Percentiles rank a stretch among this genome's conserved stretches.
These are phyloP conservation scores for Erebia epiphron DNA, from an alignment of 2,888 invertebrate genomes.

Conservation along the genomic window DNA sequence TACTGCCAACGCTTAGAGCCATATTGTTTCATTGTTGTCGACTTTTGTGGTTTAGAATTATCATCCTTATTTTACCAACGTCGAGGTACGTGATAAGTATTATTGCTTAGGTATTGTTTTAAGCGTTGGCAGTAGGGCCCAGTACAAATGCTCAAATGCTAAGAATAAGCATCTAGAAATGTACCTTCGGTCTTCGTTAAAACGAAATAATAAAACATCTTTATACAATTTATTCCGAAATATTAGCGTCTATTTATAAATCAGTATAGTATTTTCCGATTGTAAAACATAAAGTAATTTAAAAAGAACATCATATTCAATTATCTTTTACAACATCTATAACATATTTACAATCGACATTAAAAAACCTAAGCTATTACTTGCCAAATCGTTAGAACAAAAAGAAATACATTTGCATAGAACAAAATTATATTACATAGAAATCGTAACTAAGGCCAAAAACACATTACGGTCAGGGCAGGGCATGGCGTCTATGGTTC, in stretches of 20 bases:
- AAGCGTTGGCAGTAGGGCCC: too few relatives aligned
- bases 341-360: neutral
- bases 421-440: neutral
- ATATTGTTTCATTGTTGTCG: too few relatives aligned
- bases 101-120: too few relatives aligned
- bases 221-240: neutral
- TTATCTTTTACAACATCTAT: constrained; percentile 4
- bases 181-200: too few relatives aligned
- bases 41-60: too few relatives aligned
- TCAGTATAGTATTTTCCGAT: neutral
- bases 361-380: neutral
- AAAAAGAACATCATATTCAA: constrained; percentile 13
- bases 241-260: too few relatives aligned
- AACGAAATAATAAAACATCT: neutral
- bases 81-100: too few relatives aligned
- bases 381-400: neutral
- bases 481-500: too few relatives aligned
- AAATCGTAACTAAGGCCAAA: neutral
- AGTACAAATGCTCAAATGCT: too few relatives aligned
- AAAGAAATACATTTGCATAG: constrained; percentile 10
- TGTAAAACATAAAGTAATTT: constrained; percentile 4
- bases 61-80: too few relatives aligned
- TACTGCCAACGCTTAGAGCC: too few relatives aligned
- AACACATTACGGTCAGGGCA: neutral
- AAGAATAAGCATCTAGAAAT: too few relatives aligned